phyloP scores from a whole-genome alignment of 2,113 vertebrate species.

The Colius striatus region DNA sequence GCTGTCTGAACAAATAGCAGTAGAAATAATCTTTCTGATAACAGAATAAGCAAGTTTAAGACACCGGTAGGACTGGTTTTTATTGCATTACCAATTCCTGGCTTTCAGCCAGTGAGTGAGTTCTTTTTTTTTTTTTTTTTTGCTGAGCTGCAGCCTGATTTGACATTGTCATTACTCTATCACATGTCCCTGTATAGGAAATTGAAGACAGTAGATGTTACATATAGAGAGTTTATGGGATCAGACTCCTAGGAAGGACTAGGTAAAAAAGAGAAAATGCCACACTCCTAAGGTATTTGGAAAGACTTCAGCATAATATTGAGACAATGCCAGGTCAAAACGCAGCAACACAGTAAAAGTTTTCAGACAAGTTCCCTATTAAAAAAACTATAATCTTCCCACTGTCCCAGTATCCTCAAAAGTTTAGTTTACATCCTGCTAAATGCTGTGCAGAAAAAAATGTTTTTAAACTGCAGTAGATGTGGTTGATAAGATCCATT shows the following conservation, averaged over 20 bases:
- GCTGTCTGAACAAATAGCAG: neutral
- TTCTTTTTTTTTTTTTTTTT: neutral
- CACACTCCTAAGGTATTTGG: neutral
- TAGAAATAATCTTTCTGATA: neutral
- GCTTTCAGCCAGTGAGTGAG: neutral
- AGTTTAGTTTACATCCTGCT: neutral
- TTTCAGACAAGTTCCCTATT: neutral
- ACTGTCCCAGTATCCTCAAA: neutral
- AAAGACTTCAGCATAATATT: neutral
- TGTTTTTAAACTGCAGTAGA: neutral
- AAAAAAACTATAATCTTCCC: neutral
- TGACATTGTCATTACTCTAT: neutral
- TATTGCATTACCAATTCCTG: neutral
- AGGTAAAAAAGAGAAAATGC: neutral
- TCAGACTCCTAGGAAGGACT: neutral
- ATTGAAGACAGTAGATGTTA: neutral
- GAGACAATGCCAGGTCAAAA: neutral
- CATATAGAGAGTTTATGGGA: neutral
- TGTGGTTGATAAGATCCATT: neutral
- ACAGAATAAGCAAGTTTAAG: neutral
- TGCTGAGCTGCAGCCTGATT: neutral
- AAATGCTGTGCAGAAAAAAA: neutral
- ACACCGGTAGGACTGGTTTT: neutral
- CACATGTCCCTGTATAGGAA: neutral
- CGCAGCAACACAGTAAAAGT: neutral